Base-by-base conservation (phyloP, 2,113 vertebrate genomes). In the Daphoenositta chrysoptera region DNA sequence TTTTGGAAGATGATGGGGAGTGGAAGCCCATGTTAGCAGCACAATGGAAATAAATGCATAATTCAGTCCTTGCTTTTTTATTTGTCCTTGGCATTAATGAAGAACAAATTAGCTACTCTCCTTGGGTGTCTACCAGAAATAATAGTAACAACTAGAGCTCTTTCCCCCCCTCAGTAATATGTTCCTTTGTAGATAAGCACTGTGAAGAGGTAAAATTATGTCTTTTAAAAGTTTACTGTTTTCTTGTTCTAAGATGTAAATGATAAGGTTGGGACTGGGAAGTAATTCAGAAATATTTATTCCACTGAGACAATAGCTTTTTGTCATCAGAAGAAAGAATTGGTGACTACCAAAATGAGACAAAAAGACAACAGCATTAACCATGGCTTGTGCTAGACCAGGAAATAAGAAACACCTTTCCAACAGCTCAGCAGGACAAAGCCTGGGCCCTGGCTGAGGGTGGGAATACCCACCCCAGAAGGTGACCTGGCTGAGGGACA, bases 181-280 rank as follows among this genome's bases (percentile, higher is more conserved):
- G 98, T 97, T 98, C 96, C 97, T 98, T 98, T 98, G 98, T 98
- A 98, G 98, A 98, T 98, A 98, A 98, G 98, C 98, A 80, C 98
- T 97, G 96, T 92, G 96, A 96, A 97, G 97, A 98, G 98, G 98
- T 98, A 98, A 98, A 98, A 98, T 97, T 96, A 97, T 96, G 96
- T 97, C 97, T 97, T 97, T 97, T 94, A 97, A 98, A 98, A 98
- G 98, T 98, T 98, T 98, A 90, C 96, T 95, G 82, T 97, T 98
- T 98, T 98, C 96, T 94, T 97, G 86, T 98, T 97, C 97, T 97
- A 78, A 98, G 98, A 98, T 98, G 94, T 93, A 97, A 97, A 97
- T 84, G 98, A 98, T 98, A 98, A 94, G 75, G 84, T 81, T 97
- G 96, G 91, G 95, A 96, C 90, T 97, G 93, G 97, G 94, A 98